Conservation (phyloP, 2,113 vertebrate species). For the Theropithecus gelada region DNA sequence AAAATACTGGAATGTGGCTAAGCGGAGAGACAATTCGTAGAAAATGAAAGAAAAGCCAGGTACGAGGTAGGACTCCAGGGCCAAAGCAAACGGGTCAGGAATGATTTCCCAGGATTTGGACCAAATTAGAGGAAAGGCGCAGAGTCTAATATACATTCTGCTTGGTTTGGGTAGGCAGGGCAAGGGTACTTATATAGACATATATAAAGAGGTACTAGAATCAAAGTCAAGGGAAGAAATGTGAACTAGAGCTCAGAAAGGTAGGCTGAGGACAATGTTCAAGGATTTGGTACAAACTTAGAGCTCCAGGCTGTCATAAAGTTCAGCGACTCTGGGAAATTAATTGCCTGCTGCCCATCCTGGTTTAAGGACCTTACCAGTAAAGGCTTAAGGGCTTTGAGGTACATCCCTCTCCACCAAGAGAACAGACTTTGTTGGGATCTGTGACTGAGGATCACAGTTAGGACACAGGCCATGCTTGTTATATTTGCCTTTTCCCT, state of each 20-base stretch:
- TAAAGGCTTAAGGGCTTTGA: neutral
- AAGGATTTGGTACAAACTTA: neutral
- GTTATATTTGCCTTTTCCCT: neutral
- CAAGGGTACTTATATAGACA: neutral
- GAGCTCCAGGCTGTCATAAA: neutral
- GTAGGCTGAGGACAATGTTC: rapidly evolving
- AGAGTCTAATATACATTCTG: neutral
- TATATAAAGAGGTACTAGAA: neutral
- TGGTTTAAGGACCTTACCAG: neutral
- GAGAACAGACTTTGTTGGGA: neutral
- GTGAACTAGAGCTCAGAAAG: neutral
- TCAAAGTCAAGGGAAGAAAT: neutral
- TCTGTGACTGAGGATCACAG: neutral
- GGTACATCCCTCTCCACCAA: neutral
- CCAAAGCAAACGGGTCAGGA: neutral
- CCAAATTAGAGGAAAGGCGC: neutral
- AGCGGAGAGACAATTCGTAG: neutral
- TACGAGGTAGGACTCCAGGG: neutral
- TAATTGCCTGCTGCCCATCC: neutral
- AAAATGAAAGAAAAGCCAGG: neutral
- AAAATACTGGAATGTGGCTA: neutral
- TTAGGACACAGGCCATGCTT: neutral
- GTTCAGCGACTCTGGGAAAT: neutral
- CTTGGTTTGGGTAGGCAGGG: neutral
- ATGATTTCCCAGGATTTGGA: neutral